Evolutionary conservation across 2,113 vertebrate species (phyloP).

Genomic region (Rhinoderma darwinii): DNA sequence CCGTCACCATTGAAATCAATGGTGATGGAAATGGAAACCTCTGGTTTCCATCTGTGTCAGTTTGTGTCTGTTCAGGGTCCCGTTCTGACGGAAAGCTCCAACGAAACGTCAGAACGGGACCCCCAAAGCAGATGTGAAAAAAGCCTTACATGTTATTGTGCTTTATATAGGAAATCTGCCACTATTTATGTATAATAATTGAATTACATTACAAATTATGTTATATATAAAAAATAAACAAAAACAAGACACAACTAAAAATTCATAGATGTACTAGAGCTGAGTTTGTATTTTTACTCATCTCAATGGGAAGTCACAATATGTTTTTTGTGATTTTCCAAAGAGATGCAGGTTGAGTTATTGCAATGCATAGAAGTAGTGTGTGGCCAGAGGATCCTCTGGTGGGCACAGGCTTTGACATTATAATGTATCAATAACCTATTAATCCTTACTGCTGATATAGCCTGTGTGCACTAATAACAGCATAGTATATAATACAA

Average conservation of each 20-base stretch:
- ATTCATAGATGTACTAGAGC: not conserved
- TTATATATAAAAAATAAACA: not conserved
- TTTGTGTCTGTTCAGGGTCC: no score
- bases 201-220: not conserved
- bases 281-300: not conserved
- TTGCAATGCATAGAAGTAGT: not conserved
- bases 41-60: no score
- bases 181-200: not conserved
- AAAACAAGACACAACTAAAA: no score
- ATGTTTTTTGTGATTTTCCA: not conserved
- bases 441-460: no score
- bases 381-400: not conserved
- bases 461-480: no score
- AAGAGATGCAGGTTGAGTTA: not conserved
- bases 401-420: no score
- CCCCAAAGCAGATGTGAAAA: no score
- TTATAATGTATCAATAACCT: no score
- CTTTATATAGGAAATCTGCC: not conserved
- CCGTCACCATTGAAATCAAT: no score
- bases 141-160: not conserved
- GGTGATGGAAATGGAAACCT: no score
- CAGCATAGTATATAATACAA: no score
- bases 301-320: not conserved
- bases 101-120: not conserved
- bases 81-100: no score